Evolutionary conservation across 2,888 invertebrate species (phyloP).

Genomic region (Polydesmus complanatus): DNA sequence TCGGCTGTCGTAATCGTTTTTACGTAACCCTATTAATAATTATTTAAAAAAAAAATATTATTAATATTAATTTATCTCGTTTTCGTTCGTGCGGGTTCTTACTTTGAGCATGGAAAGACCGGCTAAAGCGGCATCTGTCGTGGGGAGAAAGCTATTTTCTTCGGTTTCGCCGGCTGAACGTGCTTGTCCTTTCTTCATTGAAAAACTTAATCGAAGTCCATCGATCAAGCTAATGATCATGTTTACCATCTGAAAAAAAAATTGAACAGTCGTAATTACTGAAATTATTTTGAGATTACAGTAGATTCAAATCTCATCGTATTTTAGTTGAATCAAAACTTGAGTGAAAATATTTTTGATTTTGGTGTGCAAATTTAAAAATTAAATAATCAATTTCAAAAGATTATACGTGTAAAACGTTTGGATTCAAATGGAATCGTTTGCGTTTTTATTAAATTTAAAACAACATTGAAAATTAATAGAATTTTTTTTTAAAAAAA

Average conservation of each 20-base stretch:
- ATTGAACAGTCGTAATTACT: too few relatives aligned
- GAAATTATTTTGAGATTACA: too few relatives aligned
- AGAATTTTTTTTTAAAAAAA: too few relatives aligned
- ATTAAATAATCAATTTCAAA: too few relatives aligned
- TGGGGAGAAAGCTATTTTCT: conserved; percentile 38
- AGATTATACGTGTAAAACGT: too few relatives aligned
- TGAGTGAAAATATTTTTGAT: too few relatives aligned
- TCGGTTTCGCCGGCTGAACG: conserved; percentile 73
- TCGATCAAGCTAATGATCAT: conserved; percentile 81
- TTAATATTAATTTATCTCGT: neutral
- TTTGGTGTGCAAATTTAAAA: too few relatives aligned
- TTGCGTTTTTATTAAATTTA: too few relatives aligned
- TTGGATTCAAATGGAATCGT: too few relatives aligned
- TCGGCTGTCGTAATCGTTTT: conserved; percentile 57
- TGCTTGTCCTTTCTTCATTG: conserved; percentile 72
- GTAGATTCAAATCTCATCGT: too few relatives aligned
- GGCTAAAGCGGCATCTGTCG: conserved; percentile 77
- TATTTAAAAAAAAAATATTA: neutral
- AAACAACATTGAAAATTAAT: too few relatives aligned
- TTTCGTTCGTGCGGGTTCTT: conserved; percentile 15
- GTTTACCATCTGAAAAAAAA: conserved; percentile 60
- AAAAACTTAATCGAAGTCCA: conserved; percentile 81
- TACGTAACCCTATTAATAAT: conserved; percentile 73
- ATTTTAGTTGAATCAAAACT: too few relatives aligned
- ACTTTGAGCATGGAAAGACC: conserved; percentile 72